phyloP scores from a whole-genome alignment of 2,797 vertebrate species.

The Crocidura indochinensis region DNA sequence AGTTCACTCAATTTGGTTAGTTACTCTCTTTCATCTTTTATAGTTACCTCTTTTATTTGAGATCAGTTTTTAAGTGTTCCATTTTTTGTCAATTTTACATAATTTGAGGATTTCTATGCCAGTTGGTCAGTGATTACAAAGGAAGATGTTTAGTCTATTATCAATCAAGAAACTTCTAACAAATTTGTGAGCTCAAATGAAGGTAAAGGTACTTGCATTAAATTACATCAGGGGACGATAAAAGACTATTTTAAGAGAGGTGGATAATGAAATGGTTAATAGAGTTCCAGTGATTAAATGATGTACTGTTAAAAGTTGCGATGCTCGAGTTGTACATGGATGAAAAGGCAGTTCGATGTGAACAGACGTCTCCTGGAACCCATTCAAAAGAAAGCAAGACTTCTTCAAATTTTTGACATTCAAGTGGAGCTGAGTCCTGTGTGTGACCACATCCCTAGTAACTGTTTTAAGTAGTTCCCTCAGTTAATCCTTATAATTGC shows the following conservation, averaged over 20 bases:
- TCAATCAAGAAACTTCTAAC: not conserved
- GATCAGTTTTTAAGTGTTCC: conserved; percentile 28
- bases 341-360: not conserved
- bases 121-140: conserved; percentile 26
- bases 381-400: not conserved
- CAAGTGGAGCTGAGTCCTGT: not conserved
- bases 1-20: too few relatives aligned
- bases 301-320: not conserved
- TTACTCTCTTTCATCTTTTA: too few relatives aligned
- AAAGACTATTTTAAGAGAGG: not conserved
- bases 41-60: not conserved
- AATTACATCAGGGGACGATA: not conserved
- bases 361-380: not conserved
- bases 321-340: not conserved
- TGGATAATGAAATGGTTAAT: not conserved
- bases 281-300: conserved; percentile 33
- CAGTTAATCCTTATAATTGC: not conserved
- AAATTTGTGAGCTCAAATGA: conserved; percentile 52
- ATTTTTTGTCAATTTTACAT: conserved; percentile 25
- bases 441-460: not conserved
- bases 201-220: conserved; percentile 19
- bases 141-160: not conserved
- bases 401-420: not conserved
- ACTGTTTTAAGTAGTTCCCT: not conserved
- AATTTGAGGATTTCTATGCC: not conserved